Base-by-base conservation (phyloP, 2,888 invertebrate species). In the Stenodema calcarata region DNA sequence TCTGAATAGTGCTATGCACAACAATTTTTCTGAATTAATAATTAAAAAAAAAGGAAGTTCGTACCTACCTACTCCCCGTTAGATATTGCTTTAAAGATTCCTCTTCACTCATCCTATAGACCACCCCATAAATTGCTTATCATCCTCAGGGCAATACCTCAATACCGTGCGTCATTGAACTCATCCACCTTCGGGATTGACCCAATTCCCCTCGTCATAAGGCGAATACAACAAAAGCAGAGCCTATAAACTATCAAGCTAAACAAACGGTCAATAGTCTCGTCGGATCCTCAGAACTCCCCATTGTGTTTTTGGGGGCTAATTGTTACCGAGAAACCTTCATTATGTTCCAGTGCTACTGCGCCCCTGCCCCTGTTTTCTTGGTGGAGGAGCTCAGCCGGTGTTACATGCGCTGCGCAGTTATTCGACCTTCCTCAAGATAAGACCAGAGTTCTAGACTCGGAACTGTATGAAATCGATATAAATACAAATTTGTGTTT, bases 261-360 rank as follows among this genome's bases (percentile, higher is more conserved):
- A 73, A 73, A 73, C 73, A 73, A 73, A 73, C 41, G 41, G 35
- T 30, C 73, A 41, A 73, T 73, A 73, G 73, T n/a, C 73, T 30
- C 73, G 30, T 18, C 35, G 30, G 30, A 73, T 73, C 73, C 73
- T 73, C 30, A 73, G 73, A 73, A 73, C 16, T 73, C 73, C n/a
- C 73, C 9, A 62, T 62, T 62, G 62, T 73, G 30, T 6, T 23
- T 70, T n/a, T 2, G 73, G 9, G 35, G 41, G 35, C 41, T 73
- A 73, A 73, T 73, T 73, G 73, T 73, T 73, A 73, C 35, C 73
- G 73, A 62, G 62, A 62, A 62, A 62, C 62, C 62, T 62, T 62
- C 62, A 62, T 62, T 62, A 62, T 62, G 62, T 62, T 62, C 27
- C 12, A 62, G 23, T n/a, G n/a, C 54, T 7, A 62, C 23, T 23